Evolutionary conservation across 2,113 vertebrate genomes (phyloP).

Genomic region (Stictonetta naevosa): DNA sequence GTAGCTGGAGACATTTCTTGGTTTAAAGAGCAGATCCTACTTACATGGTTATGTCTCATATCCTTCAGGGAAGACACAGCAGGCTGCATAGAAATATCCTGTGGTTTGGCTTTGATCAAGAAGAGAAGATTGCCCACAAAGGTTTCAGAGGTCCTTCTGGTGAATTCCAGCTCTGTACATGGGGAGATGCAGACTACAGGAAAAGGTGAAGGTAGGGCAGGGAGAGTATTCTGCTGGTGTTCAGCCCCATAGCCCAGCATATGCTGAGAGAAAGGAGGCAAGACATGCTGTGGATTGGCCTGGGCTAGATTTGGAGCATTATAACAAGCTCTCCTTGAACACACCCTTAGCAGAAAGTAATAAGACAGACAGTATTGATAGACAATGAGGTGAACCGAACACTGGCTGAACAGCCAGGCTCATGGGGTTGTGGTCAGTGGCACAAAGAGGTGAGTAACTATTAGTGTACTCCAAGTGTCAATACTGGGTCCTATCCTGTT

Average conservation of each 20-base stretch:
- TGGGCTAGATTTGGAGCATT: neutral
- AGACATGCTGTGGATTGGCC: neutral
- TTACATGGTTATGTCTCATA: neutral
- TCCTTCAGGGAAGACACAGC: neutral
- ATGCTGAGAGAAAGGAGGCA: neutral
- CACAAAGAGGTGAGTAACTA: neutral
- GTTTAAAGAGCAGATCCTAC: neutral
- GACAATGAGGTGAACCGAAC: neutral
- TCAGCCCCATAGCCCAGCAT: neutral
- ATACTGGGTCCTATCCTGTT: neutral
- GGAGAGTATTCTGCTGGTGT: neutral
- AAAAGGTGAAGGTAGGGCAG: neutral
- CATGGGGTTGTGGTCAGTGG: neutral
- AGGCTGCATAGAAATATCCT: neutral
- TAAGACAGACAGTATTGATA: neutral
- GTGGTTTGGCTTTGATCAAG: neutral
- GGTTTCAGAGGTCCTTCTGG: neutral
- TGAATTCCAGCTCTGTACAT: neutral
- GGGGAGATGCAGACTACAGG: neutral
- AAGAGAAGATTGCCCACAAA: neutral
- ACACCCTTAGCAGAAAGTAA: neutral
- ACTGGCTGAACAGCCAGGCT: neutral
- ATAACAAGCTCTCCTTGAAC: neutral
- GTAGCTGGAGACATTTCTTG: no score
- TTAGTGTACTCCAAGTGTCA: neutral